A percentile compares a stretch with the other conserved stretches of the same genome.
Conservation (phyloP, 2,888 invertebrate genomes). For the Leucophenga maculata region DNA sequence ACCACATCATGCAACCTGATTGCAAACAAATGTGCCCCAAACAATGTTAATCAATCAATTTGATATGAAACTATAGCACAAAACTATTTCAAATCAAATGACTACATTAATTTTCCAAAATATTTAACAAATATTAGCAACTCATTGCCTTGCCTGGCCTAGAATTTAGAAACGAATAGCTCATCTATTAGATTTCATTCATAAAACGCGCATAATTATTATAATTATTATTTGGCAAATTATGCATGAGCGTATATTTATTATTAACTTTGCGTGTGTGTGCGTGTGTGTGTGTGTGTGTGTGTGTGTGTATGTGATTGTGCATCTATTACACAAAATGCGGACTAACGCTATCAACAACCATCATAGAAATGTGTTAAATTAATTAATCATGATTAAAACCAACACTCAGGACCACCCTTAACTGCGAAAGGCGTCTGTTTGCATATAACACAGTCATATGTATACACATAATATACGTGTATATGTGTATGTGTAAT, state of each 20-base stretch:
- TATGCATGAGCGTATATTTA: constrained; percentile 30
- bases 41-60: not conserved
- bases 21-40: not conserved
- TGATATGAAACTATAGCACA: not conserved
- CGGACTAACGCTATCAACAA: constrained; percentile 15
- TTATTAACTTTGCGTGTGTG: constrained; percentile 8
- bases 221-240: constrained; percentile 37
- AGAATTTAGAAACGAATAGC: constrained; percentile 9
- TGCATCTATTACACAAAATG: constrained; percentile 6
- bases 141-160: constrained; percentile 29
- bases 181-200: constrained; percentile 31
- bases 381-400: constrained; percentile 33
- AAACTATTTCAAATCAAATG: not conserved
- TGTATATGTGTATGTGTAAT: not conserved
- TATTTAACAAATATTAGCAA: constrained; percentile 34
- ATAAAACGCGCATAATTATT: constrained; percentile 58
- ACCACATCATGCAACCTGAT: not conserved
- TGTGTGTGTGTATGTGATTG: not conserved
- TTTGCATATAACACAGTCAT: no score
- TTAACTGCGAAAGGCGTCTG: no score
- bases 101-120: constrained; percentile 12
- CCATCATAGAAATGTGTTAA: constrained; percentile 25
- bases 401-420: constrained; percentile 13
- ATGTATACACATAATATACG: not conserved
- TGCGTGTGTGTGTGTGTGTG: constrained; percentile 9